Evolutionary conservation across 1,140 invertebrate genomes (phyloP), one percentile per base, ranked within the genome.

Genomic region (Melanaphis sacchari): DNA sequence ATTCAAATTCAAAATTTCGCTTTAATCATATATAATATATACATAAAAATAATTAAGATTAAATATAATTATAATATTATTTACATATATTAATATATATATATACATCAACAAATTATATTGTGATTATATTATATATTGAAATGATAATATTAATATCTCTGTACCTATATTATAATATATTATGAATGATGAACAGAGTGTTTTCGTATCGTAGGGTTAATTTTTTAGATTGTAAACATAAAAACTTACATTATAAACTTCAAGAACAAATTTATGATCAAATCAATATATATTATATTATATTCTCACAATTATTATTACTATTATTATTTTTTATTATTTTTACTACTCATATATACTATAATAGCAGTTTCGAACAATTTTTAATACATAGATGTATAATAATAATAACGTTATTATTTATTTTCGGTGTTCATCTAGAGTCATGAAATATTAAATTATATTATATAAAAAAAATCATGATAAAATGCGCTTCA

Each of bases 401-500:
- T 46, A 87, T 3, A 26, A 88, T 49, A 24, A 52, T 54, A 38
- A 89, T 54, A 76, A 76, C 15, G n/a, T 76, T 76, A 52, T 43
- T 36, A 87, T 52, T 36, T 89, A 89, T 54, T 41, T 24, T 59
- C 24, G 26, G 52, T 66, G 26, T 90, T 66, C 41, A 38, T 54
- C 54, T 89, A 89, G 36, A 41, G n/a, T 90, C 26, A 31, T 66
- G 89, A 21, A 21, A 38, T 90, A n/a, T 76, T n/a, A 59, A 36
- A 76, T 5, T 49, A 38, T 36, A 76, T 11, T 49, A 38, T 38
- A 88, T 36, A 82, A 40, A n/a, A 82, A 40, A n/a, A 52, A 41
- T 59, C 38, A 59, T 59, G 36, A 90, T 90, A 59, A 90, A 90
- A 59, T n/a, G 59, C 15, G n/a, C 52, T 90, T 90, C 89, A 90